Conservation (phyloP, 1,140 invertebrate genomes). For the Camponotus pennsylvanicus region DNA sequence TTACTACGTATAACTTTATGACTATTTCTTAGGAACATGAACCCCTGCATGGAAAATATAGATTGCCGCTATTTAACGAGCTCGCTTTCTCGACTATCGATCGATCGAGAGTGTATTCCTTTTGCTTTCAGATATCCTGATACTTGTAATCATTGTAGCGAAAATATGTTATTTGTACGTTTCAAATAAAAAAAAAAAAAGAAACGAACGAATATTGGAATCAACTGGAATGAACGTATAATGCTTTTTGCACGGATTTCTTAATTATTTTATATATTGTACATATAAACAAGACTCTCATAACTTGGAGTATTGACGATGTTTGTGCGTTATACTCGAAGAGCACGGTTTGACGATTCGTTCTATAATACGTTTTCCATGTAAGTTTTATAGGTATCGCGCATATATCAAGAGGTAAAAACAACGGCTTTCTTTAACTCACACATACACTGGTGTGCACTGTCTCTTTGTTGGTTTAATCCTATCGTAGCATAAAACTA, state of each 20-base stretch:
- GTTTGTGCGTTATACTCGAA: constrained; percentile 15
- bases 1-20: constrained; percentile 56
- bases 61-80: constrained; percentile 67
- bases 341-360: constrained; percentile 53
- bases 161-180: constrained; percentile 43
- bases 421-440: constrained; percentile 47
- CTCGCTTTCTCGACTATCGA: constrained; percentile 63
- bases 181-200: constrained; percentile 18
- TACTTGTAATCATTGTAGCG: constrained; percentile 42
- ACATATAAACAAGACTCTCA: constrained; percentile 6
- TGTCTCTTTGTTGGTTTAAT: constrained; percentile 56
- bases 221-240: constrained; percentile 25
- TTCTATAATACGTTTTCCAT: constrained; percentile 64
- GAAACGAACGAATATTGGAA: neutral
- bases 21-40: constrained; percentile 69
- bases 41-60: constrained; percentile 70
- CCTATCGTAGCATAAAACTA: constrained; percentile 52
- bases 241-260: constrained; percentile 50
- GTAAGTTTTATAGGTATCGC: constrained; percentile 70
- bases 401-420: constrained; percentile 7
- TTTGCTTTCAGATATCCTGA: constrained; percentile 51
- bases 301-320: constrained; percentile 9
- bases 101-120: constrained; percentile 50
- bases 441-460: constrained; percentile 52
- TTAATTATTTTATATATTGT: constrained; percentile 25